Base-by-base conservation (phyloP, 2,113 vertebrate species). In the Gambusia holbrooki region DNA sequence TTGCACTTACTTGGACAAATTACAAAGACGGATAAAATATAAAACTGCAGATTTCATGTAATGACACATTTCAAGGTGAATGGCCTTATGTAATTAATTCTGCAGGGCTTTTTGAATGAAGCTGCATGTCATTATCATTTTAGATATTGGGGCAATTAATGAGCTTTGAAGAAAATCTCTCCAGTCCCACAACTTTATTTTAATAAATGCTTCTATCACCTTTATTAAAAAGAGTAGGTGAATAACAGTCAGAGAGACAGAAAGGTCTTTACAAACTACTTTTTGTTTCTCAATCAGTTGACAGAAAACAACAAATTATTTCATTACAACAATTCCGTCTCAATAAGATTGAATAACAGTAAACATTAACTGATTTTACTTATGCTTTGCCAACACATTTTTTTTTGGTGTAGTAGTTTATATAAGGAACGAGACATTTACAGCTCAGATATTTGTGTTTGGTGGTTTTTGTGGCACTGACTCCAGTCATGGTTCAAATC, bases 31-130 rank as follows among this genome's bases (percentile, higher is more conserved):
- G 86, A 83, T 82, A 29, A 80, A 71, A 66, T 72, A 70, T 73
- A 64, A 78, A 10, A 29, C 15, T 0, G 27, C 48, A 62, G 73
- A 81, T 73, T 86, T 81, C 19, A 58, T 75, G 72, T 82, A 35
- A 66, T 73, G 77, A 71, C 66, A 37, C 62, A 79, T 80, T 86
- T 79, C 63, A 79, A 88, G 83, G 73, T 79, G 79, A 88, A 79
- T 63, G 63, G 60, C 68, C 74, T 51, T 29, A 51, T 77, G 64
- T 82, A 81, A 82, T 85, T 71, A 76, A 79, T 79, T 79, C 35
- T 35, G 27, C 48, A 42, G 45, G 48, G 77, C 60, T 29, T 69
- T 82, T 61, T 73, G 64, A 81, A 83, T 29, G 40, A 71, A 75
- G 54, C 71, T 82, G 68, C n/a, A 54, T 73, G 65, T 40, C 69